Conservation (phyloP, 2,888 invertebrate genomes). For the Pristionchus fissidentatus region DNA sequence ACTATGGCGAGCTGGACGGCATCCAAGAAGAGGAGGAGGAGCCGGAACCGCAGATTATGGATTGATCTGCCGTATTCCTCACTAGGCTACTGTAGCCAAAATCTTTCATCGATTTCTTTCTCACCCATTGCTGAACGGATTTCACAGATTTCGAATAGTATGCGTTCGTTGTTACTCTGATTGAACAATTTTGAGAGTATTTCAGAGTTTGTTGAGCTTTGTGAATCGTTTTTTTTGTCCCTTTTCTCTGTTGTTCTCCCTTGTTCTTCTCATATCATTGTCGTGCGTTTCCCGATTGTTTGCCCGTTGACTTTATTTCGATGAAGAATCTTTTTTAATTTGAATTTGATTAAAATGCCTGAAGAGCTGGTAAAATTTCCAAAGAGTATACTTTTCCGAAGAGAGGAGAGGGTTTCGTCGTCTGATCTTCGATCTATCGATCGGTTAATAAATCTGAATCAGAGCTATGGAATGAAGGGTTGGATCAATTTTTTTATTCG, state of each 20-base stretch:
- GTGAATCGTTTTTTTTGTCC: neutral
- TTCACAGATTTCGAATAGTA: slow-evolving; percentile 14
- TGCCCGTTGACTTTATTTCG: neutral
- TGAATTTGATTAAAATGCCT: too few species aligned
- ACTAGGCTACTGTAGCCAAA: neutral
- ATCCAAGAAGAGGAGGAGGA: slow-evolving; percentile 66
- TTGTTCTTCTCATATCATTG: slow-evolving; percentile 3
- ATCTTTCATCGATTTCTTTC: neutral
- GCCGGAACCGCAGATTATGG: slow-evolving; percentile 50
- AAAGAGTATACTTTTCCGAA: too few species aligned
- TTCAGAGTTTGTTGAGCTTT: neutral
- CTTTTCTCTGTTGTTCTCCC: neutral
- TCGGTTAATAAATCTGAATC: neutral
- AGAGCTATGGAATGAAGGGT: too few species aligned
- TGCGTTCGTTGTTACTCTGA: slow-evolving; percentile 17
- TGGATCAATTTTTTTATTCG: too few species aligned
- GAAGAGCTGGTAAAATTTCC: too few species aligned
- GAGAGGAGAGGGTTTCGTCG: neutral
- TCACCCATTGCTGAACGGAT: neutral
- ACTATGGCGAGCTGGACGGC: slow-evolving; percentile 79
- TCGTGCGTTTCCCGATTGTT: neutral
- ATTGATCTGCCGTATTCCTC: neutral
- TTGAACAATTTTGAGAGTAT: neutral
- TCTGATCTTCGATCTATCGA: neutral
- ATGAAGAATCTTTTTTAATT: neutral